Conservation (phyloP, 2,888 invertebrate genomes). For the Halictus quadricinctus region DNA sequence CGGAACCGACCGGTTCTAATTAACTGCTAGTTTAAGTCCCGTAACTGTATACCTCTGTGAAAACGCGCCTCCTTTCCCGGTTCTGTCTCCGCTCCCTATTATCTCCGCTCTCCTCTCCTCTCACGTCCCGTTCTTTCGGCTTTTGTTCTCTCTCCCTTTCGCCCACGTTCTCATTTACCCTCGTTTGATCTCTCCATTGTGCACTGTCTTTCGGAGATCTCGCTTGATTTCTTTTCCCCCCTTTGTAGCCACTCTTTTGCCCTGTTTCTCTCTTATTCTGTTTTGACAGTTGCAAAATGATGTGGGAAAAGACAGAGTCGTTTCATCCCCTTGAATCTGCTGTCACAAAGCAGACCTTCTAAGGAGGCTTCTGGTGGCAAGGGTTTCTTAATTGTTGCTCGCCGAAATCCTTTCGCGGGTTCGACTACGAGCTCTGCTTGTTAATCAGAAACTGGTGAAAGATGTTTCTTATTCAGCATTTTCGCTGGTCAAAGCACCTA, state of each 20-base stretch:
- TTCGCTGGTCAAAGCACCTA: background rate
- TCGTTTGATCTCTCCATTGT: slow-evolving; percentile 14
- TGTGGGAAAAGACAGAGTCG: background rate
- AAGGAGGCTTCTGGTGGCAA: background rate
- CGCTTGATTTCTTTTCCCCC: background rate
- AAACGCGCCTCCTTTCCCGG: background rate
- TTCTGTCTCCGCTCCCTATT: slow-evolving; percentile 26
- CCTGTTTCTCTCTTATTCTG: background rate
- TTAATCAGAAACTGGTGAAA: background rate
- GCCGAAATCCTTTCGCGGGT: background rate
- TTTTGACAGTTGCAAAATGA: background rate
- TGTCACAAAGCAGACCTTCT: background rate
- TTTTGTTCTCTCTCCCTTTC: background rate
- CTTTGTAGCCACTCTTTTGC: background rate
- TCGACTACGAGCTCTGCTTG: background rate
- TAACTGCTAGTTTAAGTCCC: slow-evolving; percentile 58
- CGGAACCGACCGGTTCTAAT: slow-evolving; percentile 59
- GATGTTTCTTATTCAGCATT: background rate
- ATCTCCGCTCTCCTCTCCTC: background rate
- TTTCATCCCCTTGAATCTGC: background rate
- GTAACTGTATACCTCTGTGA: slow-evolving; percentile 36
- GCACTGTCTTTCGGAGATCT: background rate
- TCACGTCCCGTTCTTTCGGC: background rate
- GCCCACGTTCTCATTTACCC: slow-evolving; percentile 9
- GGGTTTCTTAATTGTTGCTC: background rate